Conservation (phyloP, 2,113 vertebrate genomes). For the Festucalex cinctus region DNA sequence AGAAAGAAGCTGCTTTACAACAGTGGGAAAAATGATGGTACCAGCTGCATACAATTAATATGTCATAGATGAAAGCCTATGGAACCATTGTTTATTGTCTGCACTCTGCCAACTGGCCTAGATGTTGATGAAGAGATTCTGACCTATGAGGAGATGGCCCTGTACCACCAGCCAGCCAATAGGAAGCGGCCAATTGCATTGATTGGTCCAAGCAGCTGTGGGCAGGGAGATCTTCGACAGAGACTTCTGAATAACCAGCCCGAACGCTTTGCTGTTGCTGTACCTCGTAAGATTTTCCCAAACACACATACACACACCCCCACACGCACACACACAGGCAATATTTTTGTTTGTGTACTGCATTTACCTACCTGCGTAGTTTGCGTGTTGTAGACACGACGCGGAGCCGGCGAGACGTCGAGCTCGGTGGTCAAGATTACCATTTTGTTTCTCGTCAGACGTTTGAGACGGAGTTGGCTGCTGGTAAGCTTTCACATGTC, state of each 20-base stretch:
- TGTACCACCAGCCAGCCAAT: conserved; percentile 97
- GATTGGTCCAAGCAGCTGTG: conserved; percentile 89
- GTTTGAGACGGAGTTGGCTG: conserved; percentile 87
- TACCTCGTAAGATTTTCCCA: conserved; percentile 83
- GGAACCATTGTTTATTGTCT: not conserved
- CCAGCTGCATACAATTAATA: not conserved
- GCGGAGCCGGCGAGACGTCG: conserved; percentile 84
- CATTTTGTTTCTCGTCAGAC: conserved; percentile 91
- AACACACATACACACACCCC: too few species aligned
- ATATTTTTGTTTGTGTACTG: not conserved
- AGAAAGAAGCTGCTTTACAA: conserved; percentile 95
- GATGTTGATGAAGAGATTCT: conserved; percentile 94
- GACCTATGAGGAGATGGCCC: conserved; percentile 98
- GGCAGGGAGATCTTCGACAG: conserved; percentile 88
- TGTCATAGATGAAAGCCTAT: not conserved
- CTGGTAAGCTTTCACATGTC: conserved; percentile 67
- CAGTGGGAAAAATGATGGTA: conserved; percentile 91
- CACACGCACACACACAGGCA: not conserved
- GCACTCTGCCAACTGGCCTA: conserved; percentile 35
- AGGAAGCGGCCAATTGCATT: conserved; percentile 92
- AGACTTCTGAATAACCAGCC: conserved; percentile 84
- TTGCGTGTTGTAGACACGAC: conserved; percentile 81
- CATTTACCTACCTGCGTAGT: not conserved
- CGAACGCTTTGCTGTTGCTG: conserved; percentile 87
- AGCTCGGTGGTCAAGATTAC: conserved; percentile 88